These are phyloP conservation scores for Charaxes varanes DNA, from an alignment of 1,140 invertebrate species.

Conservation along the genomic window DNA sequence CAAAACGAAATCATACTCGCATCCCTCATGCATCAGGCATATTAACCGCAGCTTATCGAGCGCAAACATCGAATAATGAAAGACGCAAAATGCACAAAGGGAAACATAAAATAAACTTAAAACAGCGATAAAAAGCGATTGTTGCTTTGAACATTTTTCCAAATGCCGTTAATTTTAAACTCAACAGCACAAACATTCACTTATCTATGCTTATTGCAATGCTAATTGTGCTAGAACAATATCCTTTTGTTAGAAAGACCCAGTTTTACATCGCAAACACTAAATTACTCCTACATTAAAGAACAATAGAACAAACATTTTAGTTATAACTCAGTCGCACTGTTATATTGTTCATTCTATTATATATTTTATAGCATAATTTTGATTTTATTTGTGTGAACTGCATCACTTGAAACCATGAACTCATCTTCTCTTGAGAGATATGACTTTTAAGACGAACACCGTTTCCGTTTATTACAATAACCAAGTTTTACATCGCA, in stretches of 20 bases:
- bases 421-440: too few relatives aligned
- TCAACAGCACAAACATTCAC: constrained; percentile 52
- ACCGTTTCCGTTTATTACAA: constrained; percentile 61
- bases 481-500: constrained; percentile 56
- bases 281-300: constrained; percentile 44
- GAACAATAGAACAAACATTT: constrained; percentile 44
- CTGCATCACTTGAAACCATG: too few relatives aligned
- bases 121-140: constrained; percentile 16
- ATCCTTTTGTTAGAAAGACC: constrained; percentile 60
- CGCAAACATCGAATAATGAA: constrained; percentile 11
- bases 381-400: too few relatives aligned
- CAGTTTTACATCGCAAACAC: constrained; percentile 55
- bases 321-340: constrained; percentile 11
- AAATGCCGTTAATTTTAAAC: constrained; percentile 23
- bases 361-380: too few relatives aligned
- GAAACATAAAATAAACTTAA: constrained; percentile 12
- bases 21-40: too few relatives aligned
- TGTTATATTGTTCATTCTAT: not conserved
- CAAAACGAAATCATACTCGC: too few relatives aligned
- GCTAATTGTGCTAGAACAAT: constrained; percentile 60
- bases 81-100: not conserved
- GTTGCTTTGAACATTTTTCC: constrained; percentile 18
- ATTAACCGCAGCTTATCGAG: too few relatives aligned
- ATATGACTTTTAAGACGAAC: too few relatives aligned
- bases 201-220: constrained; percentile 60